phyloP scores from a whole-genome alignment of 2,797 vertebrate genomes.

The Microcaecilia unicolor region DNA sequence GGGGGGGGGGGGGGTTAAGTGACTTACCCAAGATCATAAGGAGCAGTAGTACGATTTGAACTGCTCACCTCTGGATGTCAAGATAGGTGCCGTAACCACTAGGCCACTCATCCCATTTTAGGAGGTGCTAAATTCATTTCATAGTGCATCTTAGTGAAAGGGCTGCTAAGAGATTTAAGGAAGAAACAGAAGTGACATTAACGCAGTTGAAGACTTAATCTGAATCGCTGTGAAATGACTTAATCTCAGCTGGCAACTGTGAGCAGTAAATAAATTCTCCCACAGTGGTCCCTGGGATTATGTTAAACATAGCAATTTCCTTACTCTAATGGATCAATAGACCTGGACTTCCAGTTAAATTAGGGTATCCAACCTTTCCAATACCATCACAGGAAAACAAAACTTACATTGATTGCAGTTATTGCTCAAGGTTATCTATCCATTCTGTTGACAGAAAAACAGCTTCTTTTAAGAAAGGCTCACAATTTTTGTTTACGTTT shows the following conservation, averaged over 20 bases:
- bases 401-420: not conserved
- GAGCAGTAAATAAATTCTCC: conserved; percentile 77
- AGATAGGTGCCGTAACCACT: no score
- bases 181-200: conserved; percentile 28
- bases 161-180: conserved; percentile 24
- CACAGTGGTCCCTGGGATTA: conserved; percentile 96
- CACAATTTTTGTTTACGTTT: no score
- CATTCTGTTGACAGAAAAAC: not conserved
- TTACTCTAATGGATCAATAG: conserved; percentile 53
- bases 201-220: conserved; percentile 45
- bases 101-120: no score
- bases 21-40: no score
- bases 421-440: conserved; percentile 8
- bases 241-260: conserved; percentile 99
- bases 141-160: no score
- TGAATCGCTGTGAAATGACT: conserved; percentile 80
- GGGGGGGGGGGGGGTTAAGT: no score
- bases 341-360: conserved; percentile 39
- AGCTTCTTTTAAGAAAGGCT: not conserved
- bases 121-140: no score
- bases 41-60: no score
- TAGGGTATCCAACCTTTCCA: conserved; percentile 7
- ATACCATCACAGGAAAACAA: not conserved
- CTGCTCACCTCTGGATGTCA: no score
- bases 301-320: conserved; percentile 82